Conservation (phyloP, 1,140 invertebrate species). For the Chlorops oryzae region DNA sequence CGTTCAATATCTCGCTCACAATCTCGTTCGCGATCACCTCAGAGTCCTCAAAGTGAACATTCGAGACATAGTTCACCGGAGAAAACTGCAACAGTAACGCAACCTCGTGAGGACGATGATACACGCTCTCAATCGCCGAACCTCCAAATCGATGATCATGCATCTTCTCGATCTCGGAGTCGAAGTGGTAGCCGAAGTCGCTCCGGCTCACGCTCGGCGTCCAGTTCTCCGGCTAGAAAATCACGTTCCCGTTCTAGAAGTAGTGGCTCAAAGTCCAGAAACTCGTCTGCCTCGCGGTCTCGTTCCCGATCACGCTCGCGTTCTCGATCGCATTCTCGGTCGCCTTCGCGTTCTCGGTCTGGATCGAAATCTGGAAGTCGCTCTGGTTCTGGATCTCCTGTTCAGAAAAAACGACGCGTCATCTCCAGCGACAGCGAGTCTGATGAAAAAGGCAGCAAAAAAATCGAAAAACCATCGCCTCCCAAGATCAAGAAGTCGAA, state of each 20-base stretch:
- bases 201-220: conserved; percentile 16
- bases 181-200: conserved; percentile 21
- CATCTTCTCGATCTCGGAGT: conserved; percentile 45
- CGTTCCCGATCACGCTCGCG: conserved; percentile 22
- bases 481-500: conserved; percentile 49
- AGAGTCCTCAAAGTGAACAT: conserved; percentile 15
- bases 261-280: conserved; percentile 46
- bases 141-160: conserved; percentile 46
- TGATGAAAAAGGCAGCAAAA: conserved; percentile 20
- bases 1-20: conserved; percentile 23
- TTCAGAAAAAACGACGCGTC: conserved; percentile 27
- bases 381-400: conserved; percentile 47
- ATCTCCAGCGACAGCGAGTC: conserved; percentile 21
- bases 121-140: conserved; percentile 50
- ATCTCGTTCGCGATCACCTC: conserved; percentile 11
- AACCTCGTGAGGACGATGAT: conserved; percentile 19
- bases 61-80: conserved; percentile 3
- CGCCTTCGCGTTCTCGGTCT: conserved; percentile 26
- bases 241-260: conserved; percentile 50
- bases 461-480: conserved; percentile 17
- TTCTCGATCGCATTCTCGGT: conserved; percentile 33
- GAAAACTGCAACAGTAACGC: not conserved
- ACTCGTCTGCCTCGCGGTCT: conserved; percentile 29
- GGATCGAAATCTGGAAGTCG: conserved; percentile 33
- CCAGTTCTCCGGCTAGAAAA: conserved; percentile 29